These are phyloP conservation scores for Amphiprion percula DNA, from an alignment of 2,113 vertebrate species.

Conservation along the genomic window DNA sequence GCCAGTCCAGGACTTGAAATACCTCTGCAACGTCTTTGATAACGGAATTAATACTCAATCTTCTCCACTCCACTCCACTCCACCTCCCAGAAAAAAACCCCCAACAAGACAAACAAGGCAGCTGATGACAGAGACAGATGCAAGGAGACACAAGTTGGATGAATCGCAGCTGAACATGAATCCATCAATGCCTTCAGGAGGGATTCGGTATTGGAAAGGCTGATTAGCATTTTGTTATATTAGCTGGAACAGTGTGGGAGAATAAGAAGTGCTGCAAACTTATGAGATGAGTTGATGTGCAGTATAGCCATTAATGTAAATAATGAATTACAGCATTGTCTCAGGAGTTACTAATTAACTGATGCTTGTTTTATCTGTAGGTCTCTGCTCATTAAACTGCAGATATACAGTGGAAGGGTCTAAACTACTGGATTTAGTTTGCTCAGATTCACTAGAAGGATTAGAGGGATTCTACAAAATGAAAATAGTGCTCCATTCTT, in stretches of 20 bases:
- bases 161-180: constrained; percentile 10
- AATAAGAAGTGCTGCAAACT: not conserved
- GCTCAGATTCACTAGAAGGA: not conserved
- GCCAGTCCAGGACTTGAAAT: constrained; percentile 14
- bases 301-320: constrained; percentile 14
- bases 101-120: constrained; percentile 14
- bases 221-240: not conserved
- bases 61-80: not conserved
- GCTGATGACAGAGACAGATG: not conserved
- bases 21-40: constrained; percentile 8
- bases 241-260: not conserved
- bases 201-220: not conserved
- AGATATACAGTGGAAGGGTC: constrained; percentile 12
- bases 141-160: not conserved
- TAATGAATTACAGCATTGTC: constrained; percentile 27
- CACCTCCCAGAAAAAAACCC: not conserved
- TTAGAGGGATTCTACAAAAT: too few species aligned
- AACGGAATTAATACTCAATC: constrained; percentile 20
- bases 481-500: too few species aligned
- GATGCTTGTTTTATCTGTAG: constrained; percentile 17
- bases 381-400: constrained; percentile 7
- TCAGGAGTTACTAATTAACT: constrained; percentile 28
- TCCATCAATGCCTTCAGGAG: not conserved
- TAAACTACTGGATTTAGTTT: not conserved
- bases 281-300: constrained; percentile 7